phyloP scores from a whole-genome alignment of 2,888 invertebrate genomes.

The Erebia epiphron region DNA sequence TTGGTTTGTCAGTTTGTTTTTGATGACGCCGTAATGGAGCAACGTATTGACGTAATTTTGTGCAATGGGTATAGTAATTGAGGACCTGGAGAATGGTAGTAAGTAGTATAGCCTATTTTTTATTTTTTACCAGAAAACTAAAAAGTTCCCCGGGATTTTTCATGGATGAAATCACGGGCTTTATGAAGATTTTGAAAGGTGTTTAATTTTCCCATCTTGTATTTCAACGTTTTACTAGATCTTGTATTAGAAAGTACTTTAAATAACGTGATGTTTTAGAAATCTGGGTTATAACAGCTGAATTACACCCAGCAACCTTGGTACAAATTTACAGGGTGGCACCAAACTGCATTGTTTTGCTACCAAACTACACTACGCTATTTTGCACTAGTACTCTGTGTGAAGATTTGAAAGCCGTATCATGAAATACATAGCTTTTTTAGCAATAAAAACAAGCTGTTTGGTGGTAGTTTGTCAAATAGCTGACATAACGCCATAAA shows the following conservation, averaged over 20 bases:
- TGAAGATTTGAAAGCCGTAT: slow-evolving; percentile 3
- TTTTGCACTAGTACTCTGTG: neutral
- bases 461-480: slow-evolving; percentile 58
- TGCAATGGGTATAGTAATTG: too few species aligned
- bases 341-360: neutral
- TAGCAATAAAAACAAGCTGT: slow-evolving; percentile 42
- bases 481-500: slow-evolving; percentile 56
- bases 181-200: too few species aligned
- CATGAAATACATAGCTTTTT: slow-evolving; percentile 17
- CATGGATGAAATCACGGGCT: too few species aligned
- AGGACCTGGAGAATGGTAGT: too few species aligned
- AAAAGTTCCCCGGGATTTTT: too few species aligned
- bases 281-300: neutral
- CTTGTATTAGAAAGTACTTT: neutral
- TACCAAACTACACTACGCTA: neutral
- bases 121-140: too few species aligned
- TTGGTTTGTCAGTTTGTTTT: too few species aligned
- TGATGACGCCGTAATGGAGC: too few species aligned
- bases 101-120: too few species aligned
- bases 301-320: neutral
- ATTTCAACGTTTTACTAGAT: too few species aligned
- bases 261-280: neutral
- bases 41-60: too few species aligned
- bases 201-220: too few species aligned
- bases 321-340: neutral